Evolutionary conservation across 2,888 invertebrate species (phyloP), one percentile per base, ranked within the genome.

Genomic region (Heteromurus nitidus): DNA sequence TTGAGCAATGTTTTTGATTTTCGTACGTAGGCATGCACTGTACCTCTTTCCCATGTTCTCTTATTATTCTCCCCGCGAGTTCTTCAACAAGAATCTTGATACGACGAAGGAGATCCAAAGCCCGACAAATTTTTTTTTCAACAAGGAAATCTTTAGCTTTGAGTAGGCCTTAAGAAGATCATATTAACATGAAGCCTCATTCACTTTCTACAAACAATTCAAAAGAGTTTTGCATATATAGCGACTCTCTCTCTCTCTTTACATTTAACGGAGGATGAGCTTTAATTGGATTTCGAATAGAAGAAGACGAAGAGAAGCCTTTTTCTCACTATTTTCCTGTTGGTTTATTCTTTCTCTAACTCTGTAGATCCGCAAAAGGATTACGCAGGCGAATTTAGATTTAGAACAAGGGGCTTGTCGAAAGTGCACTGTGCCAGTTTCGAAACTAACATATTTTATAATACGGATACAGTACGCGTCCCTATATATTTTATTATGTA

Each of bases 281-380:
- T 58, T 72, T 72, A 72, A 72, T 72, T 72, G 72, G 72, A 72
- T 72, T 72, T 62, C 72, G 30, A 62, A 24, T 30, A 22, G 55
- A 69, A 50, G 44, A 44, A 26, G n/a, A 55, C 36, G 20, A 58
- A 58, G 50, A 60, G 67, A 42, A 70, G 42, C 58, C 20, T 26
- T 26, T 44, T 72, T 62, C 44, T 62, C 72, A 60, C 72, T 42
- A 70, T 13, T 72, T 42, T 58, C 47, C 26, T 24, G 24, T 11
- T 60, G 11, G 20, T 26, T 62, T 72, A n/a, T 70, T 36, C 28
- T 70, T 58, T 55, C 58, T 70, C 55, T 47, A 5, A 5, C 36
- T 50, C 60, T 62, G 62, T 72, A 72, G 62, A 72, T 72, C 72
- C 72, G 60, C 47, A 60, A 72, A 72, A n/a, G 62, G 72, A 72